Percentiles rank a stretch among this genome's conserved stretches.
Conservation (phyloP, 2,113 vertebrate species). For the Callipepla squamata region DNA sequence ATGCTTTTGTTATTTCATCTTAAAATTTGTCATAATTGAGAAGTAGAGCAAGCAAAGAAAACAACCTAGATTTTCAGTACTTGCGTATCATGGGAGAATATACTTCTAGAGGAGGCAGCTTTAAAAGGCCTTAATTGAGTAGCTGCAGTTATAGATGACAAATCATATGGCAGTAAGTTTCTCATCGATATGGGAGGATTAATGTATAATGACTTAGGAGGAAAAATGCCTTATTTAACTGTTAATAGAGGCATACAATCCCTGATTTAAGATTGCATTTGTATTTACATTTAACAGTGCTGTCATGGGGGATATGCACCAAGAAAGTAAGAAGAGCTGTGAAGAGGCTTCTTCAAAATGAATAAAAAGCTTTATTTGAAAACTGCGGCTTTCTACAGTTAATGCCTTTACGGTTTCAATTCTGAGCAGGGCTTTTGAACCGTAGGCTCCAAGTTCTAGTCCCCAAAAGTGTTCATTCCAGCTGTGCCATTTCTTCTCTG, state of each 20-base stretch:
- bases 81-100: neutral
- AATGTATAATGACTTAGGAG: neutral
- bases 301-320: neutral
- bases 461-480: neutral
- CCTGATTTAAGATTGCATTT: neutral
- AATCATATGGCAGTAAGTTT: neutral
- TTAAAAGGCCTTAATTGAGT: neutral
- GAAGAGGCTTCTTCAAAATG: neutral
- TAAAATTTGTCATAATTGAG: neutral
- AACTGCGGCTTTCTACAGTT: neutral
- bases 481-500: neutral
- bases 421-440: neutral
- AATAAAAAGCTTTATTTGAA: neutral
- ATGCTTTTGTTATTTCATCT: neutral
- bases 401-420: neutral
- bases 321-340: neutral
- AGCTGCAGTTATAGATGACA: neutral
- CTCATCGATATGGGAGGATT: neutral
- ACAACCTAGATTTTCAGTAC: neutral
- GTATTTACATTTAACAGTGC: accelerated
- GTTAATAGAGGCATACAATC: neutral
- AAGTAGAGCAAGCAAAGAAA: neutral
- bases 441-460: neutral
- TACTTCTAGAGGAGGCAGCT: neutral
- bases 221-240: neutral